Conservation (phyloP, 2,888 invertebrate species). For the Agapetus fuscipes region DNA sequence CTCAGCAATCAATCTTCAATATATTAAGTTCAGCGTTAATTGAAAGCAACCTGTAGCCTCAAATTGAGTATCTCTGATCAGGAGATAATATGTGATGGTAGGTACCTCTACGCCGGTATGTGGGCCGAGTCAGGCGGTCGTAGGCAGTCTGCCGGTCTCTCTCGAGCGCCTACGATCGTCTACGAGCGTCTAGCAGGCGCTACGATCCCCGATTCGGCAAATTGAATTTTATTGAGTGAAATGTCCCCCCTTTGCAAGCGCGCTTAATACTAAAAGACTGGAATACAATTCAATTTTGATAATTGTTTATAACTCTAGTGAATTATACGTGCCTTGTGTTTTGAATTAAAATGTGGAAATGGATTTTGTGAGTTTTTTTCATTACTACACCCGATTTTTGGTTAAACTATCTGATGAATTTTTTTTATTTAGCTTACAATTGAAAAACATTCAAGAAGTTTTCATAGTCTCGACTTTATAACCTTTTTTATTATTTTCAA, state of each 20-base stretch:
- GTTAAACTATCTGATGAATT: no score
- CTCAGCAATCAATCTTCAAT: no score
- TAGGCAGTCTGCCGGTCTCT: conserved; percentile 15
- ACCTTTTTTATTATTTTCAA: no score
- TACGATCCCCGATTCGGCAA: conserved; percentile 9
- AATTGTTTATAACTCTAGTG: conserved; percentile 2
- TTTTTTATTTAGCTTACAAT: no score
- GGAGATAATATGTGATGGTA: no score
- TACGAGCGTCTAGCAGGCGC: conserved; percentile 7
- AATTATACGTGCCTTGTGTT: conserved; percentile 1
- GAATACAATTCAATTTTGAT: conserved; percentile 2
- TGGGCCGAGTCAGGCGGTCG: conserved; percentile 4
- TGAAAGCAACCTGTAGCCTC: background rate
- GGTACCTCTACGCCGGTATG: no score
- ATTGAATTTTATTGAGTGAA: conserved; percentile 20
- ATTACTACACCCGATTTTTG: no score
- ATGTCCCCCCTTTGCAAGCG: conserved; percentile 5
- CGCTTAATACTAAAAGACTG: conserved; percentile 9
- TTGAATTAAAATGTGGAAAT: conserved; percentile 13
- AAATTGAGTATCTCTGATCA: conserved; percentile 15
- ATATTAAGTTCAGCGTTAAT: background rate
- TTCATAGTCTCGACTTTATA: no score
- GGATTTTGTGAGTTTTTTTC: conserved; percentile 18
- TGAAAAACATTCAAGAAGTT: no score
- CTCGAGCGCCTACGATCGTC: conserved; percentile 9